Evolutionary conservation across 2,797 vertebrate genomes (phyloP).

Genomic region (Pipistrellus pipistrellus): DNA sequence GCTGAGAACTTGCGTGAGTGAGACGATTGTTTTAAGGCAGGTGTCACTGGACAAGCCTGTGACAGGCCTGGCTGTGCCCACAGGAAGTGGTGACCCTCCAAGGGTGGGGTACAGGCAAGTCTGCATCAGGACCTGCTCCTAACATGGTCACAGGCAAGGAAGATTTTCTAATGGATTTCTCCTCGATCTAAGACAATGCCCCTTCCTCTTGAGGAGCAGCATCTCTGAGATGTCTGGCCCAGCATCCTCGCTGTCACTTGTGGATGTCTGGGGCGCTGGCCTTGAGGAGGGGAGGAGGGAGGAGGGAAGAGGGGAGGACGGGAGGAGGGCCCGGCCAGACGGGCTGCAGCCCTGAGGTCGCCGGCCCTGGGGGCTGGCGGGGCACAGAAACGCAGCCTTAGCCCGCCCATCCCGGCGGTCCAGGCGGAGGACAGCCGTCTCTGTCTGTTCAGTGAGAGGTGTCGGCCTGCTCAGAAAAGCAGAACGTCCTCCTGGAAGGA

Average conservation of each 20-base stretch:
- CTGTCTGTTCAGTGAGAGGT: too few relatives aligned
- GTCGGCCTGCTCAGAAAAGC: not conserved
- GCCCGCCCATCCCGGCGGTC: not conserved
- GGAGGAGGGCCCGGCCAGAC: not conserved
- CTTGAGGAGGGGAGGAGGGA: fast-evolving
- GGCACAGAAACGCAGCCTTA: not conserved
- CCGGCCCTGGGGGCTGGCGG: fast-evolving
- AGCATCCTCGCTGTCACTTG: fast-evolving
- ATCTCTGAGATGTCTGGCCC: fast-evolving
- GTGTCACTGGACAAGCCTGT: fast-evolving
- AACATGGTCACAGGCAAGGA: not conserved
- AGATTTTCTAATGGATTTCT: fast-evolving
- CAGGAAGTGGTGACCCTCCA: fast-evolving
- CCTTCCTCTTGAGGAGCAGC: fast-evolving
- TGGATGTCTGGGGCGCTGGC: not conserved
- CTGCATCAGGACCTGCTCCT: fast-evolving
- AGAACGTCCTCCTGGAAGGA: not conserved
- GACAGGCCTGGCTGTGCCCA: too few relatives aligned
- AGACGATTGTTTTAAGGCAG: fast-evolving
- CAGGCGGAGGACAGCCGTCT: not conserved
- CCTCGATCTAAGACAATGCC: fast-evolving
- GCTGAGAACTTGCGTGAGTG: fast-evolving
- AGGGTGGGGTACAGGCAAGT: fast-evolving
- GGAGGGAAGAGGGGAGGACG: too few relatives aligned
- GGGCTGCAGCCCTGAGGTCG: fast-evolving